A percentile compares a stretch with the other conserved stretches of the same genome.
phyloP scores from a whole-genome alignment of 2,113 vertebrate genomes.

The Oncorhynchus clarkii region DNA sequence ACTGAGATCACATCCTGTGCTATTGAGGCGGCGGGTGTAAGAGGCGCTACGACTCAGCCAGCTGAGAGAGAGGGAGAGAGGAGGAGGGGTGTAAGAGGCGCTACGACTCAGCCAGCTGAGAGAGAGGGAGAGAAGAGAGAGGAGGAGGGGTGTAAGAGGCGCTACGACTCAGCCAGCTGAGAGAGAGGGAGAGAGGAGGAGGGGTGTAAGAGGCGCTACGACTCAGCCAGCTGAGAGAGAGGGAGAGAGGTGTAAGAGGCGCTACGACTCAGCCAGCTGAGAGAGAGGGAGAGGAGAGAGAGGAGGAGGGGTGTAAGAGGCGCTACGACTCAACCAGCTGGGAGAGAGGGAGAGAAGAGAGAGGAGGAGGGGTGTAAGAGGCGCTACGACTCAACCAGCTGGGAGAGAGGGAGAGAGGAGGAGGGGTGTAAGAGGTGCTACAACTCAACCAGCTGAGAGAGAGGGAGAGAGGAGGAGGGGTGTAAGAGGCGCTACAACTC shows the following conservation, averaged over 20 bases:
- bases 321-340: neutral
- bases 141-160: constrained; percentile 76
- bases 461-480: too few species aligned
- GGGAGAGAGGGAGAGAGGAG: too few species aligned
- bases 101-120: constrained; percentile 77
- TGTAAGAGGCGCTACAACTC: neutral
- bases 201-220: constrained; percentile 79
- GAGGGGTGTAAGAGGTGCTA: neutral
- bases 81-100: constrained; percentile 76
- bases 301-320: neutral
- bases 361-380: neutral
- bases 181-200: constrained; percentile 59
- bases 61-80: constrained; percentile 47
- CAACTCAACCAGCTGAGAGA: neutral
- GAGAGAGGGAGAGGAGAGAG: too few species aligned
- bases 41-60: constrained; percentile 75
- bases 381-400: neutral
- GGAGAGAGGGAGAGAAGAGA: too few species aligned
- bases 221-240: constrained; percentile 70
- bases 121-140: constrained; percentile 62
- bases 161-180: constrained; percentile 65
- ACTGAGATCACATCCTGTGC: constrained; percentile 69
- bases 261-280: neutral
- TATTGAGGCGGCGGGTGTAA: constrained; percentile 74
- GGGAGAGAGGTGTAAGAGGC: neutral